phyloP scores from a whole-genome alignment of 2,797 vertebrate genomes.

The Podarcis lilfordi region DNA sequence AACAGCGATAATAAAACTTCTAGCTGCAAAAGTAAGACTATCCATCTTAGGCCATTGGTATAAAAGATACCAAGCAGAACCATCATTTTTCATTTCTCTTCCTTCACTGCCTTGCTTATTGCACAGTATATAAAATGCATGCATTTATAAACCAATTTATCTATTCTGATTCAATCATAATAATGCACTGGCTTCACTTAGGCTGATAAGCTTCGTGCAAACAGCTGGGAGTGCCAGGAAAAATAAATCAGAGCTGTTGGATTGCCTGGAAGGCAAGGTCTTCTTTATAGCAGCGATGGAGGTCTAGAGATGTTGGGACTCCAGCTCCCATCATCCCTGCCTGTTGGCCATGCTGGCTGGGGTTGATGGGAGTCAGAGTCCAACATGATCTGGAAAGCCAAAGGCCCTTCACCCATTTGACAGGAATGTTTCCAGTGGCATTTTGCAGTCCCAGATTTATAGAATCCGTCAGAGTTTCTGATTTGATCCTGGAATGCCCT shows the following conservation, averaged over 20 bases:
- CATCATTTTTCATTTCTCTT: slow-evolving; percentile 49
- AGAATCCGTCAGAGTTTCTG: too few species aligned
- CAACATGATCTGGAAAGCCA: too few species aligned
- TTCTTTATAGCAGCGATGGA: background rate
- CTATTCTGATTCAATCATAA: slow-evolving; percentile 46
- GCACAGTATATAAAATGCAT: slow-evolving; percentile 39
- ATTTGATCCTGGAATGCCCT: too few species aligned
- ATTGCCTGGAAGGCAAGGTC: background rate
- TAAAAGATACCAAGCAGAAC: slow-evolving; percentile 58
- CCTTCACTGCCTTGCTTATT: slow-evolving; percentile 25
- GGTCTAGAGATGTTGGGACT: background rate
- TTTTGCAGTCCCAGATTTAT: too few species aligned
- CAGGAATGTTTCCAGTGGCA: too few species aligned
- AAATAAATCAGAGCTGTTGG: slow-evolving; percentile 1
- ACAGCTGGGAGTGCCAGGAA: slow-evolving; percentile 6
- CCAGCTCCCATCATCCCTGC: too few species aligned
- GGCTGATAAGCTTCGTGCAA: background rate
- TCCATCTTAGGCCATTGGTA: slow-evolving; percentile 60
- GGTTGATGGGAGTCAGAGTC: too few species aligned
- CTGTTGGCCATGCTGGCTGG: too few species aligned
- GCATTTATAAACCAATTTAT: slow-evolving; percentile 36
- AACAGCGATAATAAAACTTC: slow-evolving; percentile 56
- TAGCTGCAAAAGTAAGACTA: slow-evolving; percentile 61
- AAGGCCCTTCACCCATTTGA: too few species aligned
- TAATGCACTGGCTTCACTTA: slow-evolving; percentile 9